Percentiles rank a stretch among this genome's conserved stretches.
phyloP scores from a whole-genome alignment of 2,113 vertebrate species.

The Argyrosomus japonicus region DNA sequence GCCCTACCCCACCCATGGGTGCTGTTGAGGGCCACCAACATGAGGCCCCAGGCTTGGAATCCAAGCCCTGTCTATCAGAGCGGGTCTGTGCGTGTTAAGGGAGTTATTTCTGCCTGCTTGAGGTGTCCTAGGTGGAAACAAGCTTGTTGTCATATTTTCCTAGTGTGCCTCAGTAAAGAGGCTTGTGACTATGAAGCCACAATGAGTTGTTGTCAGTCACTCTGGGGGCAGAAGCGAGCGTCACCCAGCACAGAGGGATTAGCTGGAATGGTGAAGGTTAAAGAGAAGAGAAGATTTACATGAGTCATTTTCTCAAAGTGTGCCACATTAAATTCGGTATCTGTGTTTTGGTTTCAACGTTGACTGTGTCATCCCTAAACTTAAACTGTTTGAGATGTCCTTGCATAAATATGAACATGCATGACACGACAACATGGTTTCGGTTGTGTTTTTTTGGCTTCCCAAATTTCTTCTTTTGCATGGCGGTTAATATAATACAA shows the following conservation, averaged over 20 bases:
- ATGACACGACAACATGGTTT: neutral
- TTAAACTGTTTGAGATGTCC: neutral
- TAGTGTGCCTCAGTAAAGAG: conserved; percentile 52
- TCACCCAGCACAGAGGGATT: conserved; percentile 37
- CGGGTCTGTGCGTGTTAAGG: conserved; percentile 45
- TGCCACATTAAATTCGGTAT: conserved; percentile 13
- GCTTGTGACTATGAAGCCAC: conserved; percentile 74
- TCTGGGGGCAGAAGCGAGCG: conserved; percentile 1
- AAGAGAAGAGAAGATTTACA: conserved; percentile 29
- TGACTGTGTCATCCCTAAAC: neutral
- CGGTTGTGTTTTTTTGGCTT: neutral
- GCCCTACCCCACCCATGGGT: neutral
- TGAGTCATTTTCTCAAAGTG: neutral
- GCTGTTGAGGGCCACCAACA: neutral
- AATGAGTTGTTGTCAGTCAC: conserved; percentile 38
- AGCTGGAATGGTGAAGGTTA: conserved; percentile 53
- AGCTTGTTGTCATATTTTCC: conserved; percentile 81
- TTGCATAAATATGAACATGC: neutral
- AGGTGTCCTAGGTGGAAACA: conserved; percentile 74
- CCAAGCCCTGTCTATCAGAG: conserved; percentile 37
- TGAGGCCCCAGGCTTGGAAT: conserved; percentile 51
- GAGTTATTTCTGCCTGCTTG: conserved; percentile 64
- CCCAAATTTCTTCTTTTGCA: neutral
- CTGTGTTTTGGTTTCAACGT: conserved; percentile 5
- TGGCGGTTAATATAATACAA: neutral